Percentiles rank a stretch among this genome's conserved stretches.
These are phyloP conservation scores for Scomberomorus guttatus DNA, from an alignment of 2,797 vertebrate genomes.

Conservation along the genomic window DNA sequence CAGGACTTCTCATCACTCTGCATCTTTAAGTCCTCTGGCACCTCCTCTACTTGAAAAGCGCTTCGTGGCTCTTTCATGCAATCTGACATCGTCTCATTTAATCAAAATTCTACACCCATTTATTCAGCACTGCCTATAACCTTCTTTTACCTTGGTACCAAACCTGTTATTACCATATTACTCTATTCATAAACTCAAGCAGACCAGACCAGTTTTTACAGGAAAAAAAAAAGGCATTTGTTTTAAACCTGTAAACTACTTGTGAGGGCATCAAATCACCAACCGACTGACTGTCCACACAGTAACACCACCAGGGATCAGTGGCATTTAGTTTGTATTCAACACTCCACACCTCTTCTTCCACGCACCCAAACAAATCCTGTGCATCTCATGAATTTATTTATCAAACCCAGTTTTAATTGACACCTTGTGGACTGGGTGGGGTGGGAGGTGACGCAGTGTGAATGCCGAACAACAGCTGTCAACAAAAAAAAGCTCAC, in stretches of 20 bases:
- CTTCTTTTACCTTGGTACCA: too few relatives aligned
- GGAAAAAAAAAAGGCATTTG: background rate
- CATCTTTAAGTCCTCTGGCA: constrained; percentile 16
- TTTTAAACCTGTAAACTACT: constrained; percentile 9
- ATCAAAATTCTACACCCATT: background rate
- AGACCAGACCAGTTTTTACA: background rate
- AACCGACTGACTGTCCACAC: background rate
- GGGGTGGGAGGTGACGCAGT: background rate
- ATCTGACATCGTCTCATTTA: background rate
- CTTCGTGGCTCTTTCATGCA: background rate
- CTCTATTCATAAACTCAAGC: background rate
- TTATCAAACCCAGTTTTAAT: constrained; percentile 49
- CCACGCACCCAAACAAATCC: constrained; percentile 20
- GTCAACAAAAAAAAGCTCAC: background rate
- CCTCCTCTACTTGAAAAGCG: constrained; percentile 2
- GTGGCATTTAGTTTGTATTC: constrained; percentile 42
- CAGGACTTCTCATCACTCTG: background rate
- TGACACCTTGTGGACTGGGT: constrained; percentile 39
- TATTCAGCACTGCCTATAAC: background rate
- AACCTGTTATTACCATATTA: too few relatives aligned
- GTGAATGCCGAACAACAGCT: constrained; percentile 37
- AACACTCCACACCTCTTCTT: background rate
- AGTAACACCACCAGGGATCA: constrained; percentile 7
- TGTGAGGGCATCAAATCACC: background rate
- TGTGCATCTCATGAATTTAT: constrained; percentile 52